Evolutionary conservation across 2,888 invertebrate genomes (phyloP), one percentile per base, ranked within the genome.

Genomic region (Schizaphis graminum): DNA sequence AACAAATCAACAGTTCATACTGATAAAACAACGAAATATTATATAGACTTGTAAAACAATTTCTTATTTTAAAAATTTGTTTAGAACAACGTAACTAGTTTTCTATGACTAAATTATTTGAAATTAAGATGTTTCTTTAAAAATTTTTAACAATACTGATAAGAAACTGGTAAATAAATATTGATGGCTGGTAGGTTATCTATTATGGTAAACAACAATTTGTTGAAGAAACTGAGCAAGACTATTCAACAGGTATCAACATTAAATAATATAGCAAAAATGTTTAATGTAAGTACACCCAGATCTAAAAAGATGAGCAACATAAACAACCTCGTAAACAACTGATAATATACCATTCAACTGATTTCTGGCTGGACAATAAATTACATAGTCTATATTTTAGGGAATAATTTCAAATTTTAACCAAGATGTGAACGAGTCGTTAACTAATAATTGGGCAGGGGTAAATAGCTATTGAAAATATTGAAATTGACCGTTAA

Each of bases 201-300:
- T 86, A 13, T 86, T 47, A n/a, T 13, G 44, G 47, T 47, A 16
- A 86, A 86, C 41, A 84, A 84, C 16, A n/a, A 88, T 85, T 44
- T 35, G 77, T 77, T 35, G 35, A 77, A 44, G 28, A 47, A 86
- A 47, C 47, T 86, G 5, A 44, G 4, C 28, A 16, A 88, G 16
- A 57, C 57, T 57, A 24, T 86, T 91, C 86, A 86, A 91, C 91
- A 91, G 86, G 86, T 91, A 61, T 57, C 28, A 28, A 89, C 26
- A 89, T 26, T 44, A 44, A 28, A 89, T 13, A 35, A 16, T 61
- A 28, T 8, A 28, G 47, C 16, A 89, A 56, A 88, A 88, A 88
- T 53, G 35, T 77, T 35, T n/a, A n/a, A n/a, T 67, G 21, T 77
- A 8, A n/a, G 7, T 35, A 35, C 35, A 41, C 3, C 28, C 28